These are phyloP conservation scores for Drosophila nasuta DNA, from an alignment of 1,140 invertebrate genomes.

Conservation along the genomic window DNA sequence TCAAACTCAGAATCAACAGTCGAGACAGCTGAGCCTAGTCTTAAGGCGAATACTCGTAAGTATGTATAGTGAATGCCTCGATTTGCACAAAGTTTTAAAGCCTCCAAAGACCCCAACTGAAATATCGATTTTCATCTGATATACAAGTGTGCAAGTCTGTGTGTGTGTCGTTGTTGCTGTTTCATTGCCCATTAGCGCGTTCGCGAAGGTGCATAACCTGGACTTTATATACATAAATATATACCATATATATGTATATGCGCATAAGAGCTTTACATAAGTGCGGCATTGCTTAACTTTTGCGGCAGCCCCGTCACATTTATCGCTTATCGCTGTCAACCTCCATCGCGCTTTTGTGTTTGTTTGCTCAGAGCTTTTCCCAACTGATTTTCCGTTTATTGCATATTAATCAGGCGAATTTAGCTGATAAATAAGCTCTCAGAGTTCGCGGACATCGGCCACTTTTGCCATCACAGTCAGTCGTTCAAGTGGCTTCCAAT, in stretches of 20 bases:
- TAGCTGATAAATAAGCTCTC: slow-evolving; percentile 28
- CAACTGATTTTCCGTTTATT: slow-evolving; percentile 36
- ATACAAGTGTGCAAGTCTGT: neutral
- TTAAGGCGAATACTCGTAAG: slow-evolving; percentile 1
- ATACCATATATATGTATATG: slow-evolving; percentile 14
- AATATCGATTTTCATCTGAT: slow-evolving; percentile 48
- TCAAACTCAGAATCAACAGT: slow-evolving; percentile 1
- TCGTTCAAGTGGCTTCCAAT: slow-evolving; percentile 60
- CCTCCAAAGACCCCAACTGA: slow-evolving; percentile 25
- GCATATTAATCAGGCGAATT: slow-evolving; percentile 61
- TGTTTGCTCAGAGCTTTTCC: slow-evolving; percentile 42
- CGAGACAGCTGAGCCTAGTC: slow-evolving; percentile 2
- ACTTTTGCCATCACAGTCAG: slow-evolving; percentile 13
- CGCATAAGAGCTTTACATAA: slow-evolving; percentile 24
- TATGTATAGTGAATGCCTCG: neutral
- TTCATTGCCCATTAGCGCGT: slow-evolving; percentile 53
- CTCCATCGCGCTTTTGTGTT: slow-evolving; percentile 26
- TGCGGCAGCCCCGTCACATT: slow-evolving; percentile 26
- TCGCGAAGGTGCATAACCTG: slow-evolving; percentile 44
- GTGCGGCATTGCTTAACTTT: slow-evolving; percentile 52
- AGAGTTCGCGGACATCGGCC: slow-evolving; percentile 24
- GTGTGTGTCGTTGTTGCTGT: slow-evolving; percentile 2
- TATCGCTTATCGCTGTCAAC: slow-evolving; percentile 50
- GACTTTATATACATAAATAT: slow-evolving; percentile 26
- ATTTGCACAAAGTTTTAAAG: slow-evolving; percentile 51